Evolutionary conservation across 2,797 vertebrate genomes (phyloP).

Genomic region (Mallotus villosus): DNA sequence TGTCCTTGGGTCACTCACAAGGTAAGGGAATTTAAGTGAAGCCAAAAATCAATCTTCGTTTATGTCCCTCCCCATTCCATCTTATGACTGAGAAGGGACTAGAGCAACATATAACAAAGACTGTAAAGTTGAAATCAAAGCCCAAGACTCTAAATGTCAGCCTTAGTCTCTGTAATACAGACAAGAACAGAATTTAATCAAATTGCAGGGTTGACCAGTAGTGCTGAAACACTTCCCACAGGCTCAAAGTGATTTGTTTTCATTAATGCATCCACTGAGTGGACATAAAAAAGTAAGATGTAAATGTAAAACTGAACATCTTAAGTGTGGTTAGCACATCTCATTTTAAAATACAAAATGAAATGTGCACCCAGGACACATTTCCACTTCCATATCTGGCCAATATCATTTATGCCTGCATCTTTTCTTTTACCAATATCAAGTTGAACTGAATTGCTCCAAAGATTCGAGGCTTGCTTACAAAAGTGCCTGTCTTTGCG

Average conservation of each 20-base stretch:
- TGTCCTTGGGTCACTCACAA: not conserved
- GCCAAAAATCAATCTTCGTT: not conserved
- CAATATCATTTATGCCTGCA: not conserved
- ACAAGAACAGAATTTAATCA: no score
- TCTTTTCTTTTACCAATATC: not conserved
- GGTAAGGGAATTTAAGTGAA: not conserved
- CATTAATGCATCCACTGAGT: no score
- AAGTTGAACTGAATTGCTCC: not conserved
- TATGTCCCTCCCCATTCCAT: not conserved
- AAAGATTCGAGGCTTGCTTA: not conserved
- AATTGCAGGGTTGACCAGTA: no score
- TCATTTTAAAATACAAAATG: no score
- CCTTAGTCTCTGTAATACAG: not conserved
- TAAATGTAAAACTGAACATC: no score
- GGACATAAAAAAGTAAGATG: no score
- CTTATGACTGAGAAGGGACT: not conserved
- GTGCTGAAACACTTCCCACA: no score
- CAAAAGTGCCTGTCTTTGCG: not conserved
- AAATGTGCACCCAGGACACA: no score
- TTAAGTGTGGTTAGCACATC: no score
- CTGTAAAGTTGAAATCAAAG: slow-evolving; percentile 9
- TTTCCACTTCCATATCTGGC: not conserved
- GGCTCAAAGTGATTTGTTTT: no score
- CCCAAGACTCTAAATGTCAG: not conserved
- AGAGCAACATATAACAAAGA: not conserved